Percentiles rank a stretch among this genome's conserved stretches.
Conservation (phyloP, 2,797 vertebrate species). For the Perodicticus potto region DNA sequence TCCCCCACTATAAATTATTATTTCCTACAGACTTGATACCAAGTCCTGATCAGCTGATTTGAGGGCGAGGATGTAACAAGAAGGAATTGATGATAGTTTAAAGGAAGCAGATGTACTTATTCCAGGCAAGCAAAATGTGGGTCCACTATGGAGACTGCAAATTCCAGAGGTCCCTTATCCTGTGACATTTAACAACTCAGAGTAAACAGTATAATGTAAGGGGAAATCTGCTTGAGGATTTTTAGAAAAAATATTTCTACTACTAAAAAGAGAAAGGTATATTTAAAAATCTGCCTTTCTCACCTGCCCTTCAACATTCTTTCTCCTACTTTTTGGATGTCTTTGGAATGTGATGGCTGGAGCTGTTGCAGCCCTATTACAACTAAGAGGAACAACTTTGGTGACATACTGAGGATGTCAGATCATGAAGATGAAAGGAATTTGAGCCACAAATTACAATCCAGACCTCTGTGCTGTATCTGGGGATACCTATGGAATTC, state of each 20-base stretch:
- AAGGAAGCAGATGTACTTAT: not conserved
- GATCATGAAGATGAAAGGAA: not conserved
- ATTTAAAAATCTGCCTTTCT: not conserved
- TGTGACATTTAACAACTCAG: not conserved
- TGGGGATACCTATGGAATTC: not conserved
- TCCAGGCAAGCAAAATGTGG: not conserved
- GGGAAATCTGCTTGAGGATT: not conserved
- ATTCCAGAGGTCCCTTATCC: not conserved
- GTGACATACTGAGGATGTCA: not conserved
- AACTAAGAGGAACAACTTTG: not conserved
- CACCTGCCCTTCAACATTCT: not conserved
- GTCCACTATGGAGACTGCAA: not conserved
- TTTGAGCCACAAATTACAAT: not conserved
- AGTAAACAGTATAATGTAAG: not conserved
- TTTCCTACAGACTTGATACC: not conserved
- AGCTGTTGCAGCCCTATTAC: not conserved
- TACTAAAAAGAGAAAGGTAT: not conserved
- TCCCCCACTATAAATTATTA: not conserved
- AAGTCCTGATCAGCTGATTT: not conserved
- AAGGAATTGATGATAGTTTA: not conserved
- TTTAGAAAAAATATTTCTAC: conserved; percentile 24
- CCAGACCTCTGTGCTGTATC: not conserved
- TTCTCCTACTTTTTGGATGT: not conserved
- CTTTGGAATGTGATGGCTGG: not conserved
- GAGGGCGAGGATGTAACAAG: not conserved